Base-by-base conservation (phyloP, 2,113 vertebrate genomes). In the Ailurus styani region DNA sequence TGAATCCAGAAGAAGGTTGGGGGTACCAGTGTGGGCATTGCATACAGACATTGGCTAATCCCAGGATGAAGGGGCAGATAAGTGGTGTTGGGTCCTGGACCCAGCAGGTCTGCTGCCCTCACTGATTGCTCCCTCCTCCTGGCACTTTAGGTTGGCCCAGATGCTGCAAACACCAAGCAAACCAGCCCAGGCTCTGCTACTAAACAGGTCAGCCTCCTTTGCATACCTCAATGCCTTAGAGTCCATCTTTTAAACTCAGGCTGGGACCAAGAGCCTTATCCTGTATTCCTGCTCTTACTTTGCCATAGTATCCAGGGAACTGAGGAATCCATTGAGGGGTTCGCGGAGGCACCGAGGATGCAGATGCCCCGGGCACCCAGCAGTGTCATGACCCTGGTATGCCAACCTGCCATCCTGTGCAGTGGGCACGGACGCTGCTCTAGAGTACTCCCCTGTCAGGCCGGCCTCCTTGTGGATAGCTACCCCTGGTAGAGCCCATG, bases 191-290 rank as follows among this genome's bases (percentile, higher is more conserved):
- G 84, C 84, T 77, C 57, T 97, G 81, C 40, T 92, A 87, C 70
- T 85, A 34, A 97, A 94, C 92, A 96, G 90, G 98, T 97, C 77
- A 85, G 90, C 66, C 42, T 94, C 21, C 6, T 90, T 50, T 83
- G 52, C 20, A 17, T 31, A 37, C 45, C 18, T 68, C 66, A 60
- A 5, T 73, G 47, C 62, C 68, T 66, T 10, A n/a, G 18, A 90
- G 37, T 10, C 62, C 7, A 34, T 34, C 20, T 45, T 52, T 47
- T 70, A 85, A 93, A 94, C 47, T 82, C 18, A 52, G 55, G 40
- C 82, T 57, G 42, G 15, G 12, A 9, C 50, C 37, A 42, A 72
- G 29, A 62, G 37, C 57, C 73, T 89, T 92, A 83, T 45, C 3
- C 40, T 70, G 40, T 62, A 7, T 37, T 79, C 55, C 42, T 95